Evolutionary conservation across 2,797 vertebrate genomes (phyloP).

Genomic region (Arremon aurantiirostris): DNA sequence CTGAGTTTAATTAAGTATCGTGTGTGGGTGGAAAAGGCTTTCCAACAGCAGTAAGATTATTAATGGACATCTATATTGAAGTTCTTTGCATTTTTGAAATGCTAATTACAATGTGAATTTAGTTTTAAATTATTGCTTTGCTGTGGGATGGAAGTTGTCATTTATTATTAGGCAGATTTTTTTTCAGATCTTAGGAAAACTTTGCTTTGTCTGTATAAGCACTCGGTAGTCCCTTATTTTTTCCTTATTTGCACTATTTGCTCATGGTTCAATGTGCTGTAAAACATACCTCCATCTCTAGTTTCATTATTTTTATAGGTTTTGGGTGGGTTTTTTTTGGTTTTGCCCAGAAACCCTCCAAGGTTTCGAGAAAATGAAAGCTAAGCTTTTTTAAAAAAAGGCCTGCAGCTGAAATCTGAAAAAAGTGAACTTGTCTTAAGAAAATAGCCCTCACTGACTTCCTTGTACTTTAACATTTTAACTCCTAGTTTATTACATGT

Average conservation of each 20-base stretch:
- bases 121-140: constrained; percentile 79
- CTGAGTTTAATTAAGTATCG: constrained; percentile 78
- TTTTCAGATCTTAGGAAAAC: constrained; percentile 48
- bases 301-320: background rate
- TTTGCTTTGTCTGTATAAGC: constrained; percentile 40
- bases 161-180: constrained; percentile 60
- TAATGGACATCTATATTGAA: constrained; percentile 80
- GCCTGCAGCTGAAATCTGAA: background rate
- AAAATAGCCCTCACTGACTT: background rate
- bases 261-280: background rate
- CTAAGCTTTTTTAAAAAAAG: background rate
- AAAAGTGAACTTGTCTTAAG: background rate
- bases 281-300: background rate
- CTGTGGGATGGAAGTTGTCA: constrained; percentile 69
- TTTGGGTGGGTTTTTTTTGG: background rate
- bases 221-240: constrained; percentile 20
- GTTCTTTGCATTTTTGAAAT: constrained; percentile 78
- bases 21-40: constrained; percentile 76
- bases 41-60: constrained; percentile 73
- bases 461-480: background rate
- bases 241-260: constrained; percentile 10
- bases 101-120: constrained; percentile 82
- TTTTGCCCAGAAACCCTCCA: background rate
- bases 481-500: background rate
- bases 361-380: background rate